phyloP scores from a whole-genome alignment of 1,140 invertebrate genomes.

The Anoplolepis gracilipes region DNA sequence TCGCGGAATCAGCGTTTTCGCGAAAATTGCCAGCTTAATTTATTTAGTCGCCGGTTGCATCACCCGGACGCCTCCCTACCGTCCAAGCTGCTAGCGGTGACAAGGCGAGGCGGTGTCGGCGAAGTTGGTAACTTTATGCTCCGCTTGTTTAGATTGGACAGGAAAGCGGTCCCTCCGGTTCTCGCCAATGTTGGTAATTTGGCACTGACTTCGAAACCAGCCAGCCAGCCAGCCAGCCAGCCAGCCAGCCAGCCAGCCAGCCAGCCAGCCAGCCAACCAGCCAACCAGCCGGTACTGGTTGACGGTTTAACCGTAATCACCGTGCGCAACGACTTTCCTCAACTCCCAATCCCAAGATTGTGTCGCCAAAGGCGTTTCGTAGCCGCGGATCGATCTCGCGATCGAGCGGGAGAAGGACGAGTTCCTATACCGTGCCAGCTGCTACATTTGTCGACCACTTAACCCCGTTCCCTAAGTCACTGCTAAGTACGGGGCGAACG shows the following conservation, averaged over 20 bases:
- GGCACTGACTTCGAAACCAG: constrained; percentile 75
- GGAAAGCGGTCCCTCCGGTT: constrained; percentile 77
- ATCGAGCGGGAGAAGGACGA: constrained; percentile 38
- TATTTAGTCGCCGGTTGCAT: constrained; percentile 72
- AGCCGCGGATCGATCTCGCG: constrained; percentile 44
- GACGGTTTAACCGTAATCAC: constrained; percentile 71
- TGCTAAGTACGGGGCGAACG: constrained; percentile 7
- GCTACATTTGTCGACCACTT: constrained; percentile 59
- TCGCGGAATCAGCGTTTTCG: background rate
- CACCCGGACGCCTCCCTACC: constrained; percentile 66
- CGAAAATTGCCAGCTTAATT: constrained; percentile 69
- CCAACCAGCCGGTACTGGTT: constrained; percentile 66
- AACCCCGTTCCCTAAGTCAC: constrained; percentile 58
- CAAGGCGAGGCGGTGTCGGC: constrained; percentile 77
- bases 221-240: constrained; percentile 68
- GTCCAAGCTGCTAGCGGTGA: constrained; percentile 73
- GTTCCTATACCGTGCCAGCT: constrained; percentile 56
- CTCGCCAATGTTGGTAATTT: constrained; percentile 82
- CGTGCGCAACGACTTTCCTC: constrained; percentile 63
- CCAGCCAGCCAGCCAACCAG: no score
- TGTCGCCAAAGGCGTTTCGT: constrained; percentile 54
- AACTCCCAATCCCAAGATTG: constrained; percentile 58
- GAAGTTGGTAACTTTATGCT: constrained; percentile 83
- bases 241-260: no score
- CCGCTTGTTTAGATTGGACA: constrained; percentile 82